phyloP scores from a whole-genome alignment of 2,113 vertebrate species.

The Elachura formosa region DNA sequence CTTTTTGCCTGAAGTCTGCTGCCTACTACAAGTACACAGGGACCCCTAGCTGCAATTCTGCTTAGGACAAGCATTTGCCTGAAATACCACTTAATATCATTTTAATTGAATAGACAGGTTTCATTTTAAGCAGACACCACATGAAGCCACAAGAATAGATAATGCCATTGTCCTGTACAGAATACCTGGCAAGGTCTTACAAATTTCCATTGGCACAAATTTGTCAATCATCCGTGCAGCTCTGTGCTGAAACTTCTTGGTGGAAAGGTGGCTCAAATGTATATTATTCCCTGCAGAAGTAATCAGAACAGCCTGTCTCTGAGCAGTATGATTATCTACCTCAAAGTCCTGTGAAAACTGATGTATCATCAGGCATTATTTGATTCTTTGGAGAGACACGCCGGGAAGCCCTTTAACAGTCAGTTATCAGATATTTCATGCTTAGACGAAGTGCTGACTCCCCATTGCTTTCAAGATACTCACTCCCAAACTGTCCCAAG shows the following conservation, averaged over 20 bases:
- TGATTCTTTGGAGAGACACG: neutral
- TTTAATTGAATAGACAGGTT: neutral
- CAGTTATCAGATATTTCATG: neutral
- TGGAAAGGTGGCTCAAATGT: neutral
- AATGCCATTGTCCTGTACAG: neutral
- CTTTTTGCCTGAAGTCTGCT: neutral
- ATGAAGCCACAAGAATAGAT: neutral
- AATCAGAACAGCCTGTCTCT: neutral
- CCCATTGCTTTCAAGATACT: neutral
- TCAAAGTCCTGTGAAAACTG: neutral
- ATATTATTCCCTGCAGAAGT: neutral
- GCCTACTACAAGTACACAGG: slow-evolving; percentile 10
- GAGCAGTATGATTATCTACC: neutral
- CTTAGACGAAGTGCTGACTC: neutral
- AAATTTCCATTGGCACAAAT: neutral
- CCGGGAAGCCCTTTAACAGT: neutral
- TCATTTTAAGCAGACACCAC: neutral
- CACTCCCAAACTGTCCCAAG: neutral
- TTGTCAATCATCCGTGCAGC: neutral
- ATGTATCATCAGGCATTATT: neutral
- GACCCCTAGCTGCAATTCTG: slow-evolving; percentile 43
- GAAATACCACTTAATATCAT: neutral
- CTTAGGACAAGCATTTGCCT: neutral
- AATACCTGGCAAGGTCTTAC: neutral
- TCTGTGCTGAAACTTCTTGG: neutral